Evolutionary conservation across 2,888 invertebrate species (phyloP), one percentile per base, ranked within the genome.

Genomic region (Troides oblongomaculatus): DNA sequence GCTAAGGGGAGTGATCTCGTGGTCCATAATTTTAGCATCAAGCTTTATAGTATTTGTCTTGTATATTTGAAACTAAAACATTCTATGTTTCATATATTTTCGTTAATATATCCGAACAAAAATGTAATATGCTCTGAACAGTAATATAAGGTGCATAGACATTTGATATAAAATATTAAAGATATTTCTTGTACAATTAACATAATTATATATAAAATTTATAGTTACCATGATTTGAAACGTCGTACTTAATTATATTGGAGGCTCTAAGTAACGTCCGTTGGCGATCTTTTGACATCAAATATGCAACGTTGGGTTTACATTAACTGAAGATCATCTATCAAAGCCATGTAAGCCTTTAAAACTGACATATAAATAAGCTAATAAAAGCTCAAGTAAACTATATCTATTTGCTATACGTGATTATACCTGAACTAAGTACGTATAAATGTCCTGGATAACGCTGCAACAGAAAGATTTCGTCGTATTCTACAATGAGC

Each of bases 271-370:
- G 30, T 66, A 70, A 66, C 53, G 66, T 63, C 63, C 64, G 59
- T 64, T 64, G 61, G 60, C 56, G 68, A 50, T 69, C 66, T 70
- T 70, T 70, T 70, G 66, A 70, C 70, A 70, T 70, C 66, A 60
- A 63, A 62, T 70, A 36, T 53, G 70, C 62, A 70, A 70, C 66
- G 43, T 53, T 60, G 53, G 57, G 50, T 18, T 39, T 25, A 43
- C 43, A 70, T 66, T 66, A 63, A 62, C 66, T 60, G 62, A 63
- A 66, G 62, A 70, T 70, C 66, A 70, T 70, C 66, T 30, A 70
- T 70, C 70, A 70, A 59, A 59, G 62, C 66, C 70, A 63, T 64
- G 60, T 60, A 53, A 53, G 53, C 59, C 30, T 53, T 66, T 21
- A 57, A 66, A 21, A 25, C 66, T 66, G 66, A 70, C 66, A 66